Base-by-base conservation (phyloP, 2,113 vertebrate genomes). In the Elephas maximus region DNA sequence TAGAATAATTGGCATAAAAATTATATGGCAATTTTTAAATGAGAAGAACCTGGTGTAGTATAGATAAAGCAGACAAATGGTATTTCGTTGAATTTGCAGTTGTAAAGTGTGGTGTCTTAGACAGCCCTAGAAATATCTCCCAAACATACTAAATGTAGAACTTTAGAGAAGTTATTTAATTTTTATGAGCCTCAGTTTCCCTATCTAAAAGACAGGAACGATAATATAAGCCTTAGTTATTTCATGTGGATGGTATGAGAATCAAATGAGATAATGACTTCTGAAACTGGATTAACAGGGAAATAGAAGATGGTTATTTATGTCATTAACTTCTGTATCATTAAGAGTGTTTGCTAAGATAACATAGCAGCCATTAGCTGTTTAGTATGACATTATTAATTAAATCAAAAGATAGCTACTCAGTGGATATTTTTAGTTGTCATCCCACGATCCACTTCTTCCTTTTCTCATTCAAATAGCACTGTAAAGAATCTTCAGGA, bases 11-110 rank as follows among this genome's bases (percentile, higher is more conserved):
- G 84, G 69, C 33, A 91, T 28, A 65, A 85, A 94, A 96, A 95
- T 87, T 92, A 96, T 67, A 90, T 57, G 45, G 69, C 57, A 92
- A 76, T 80, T 95, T 48, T 97, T 71, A 37, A 88, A 95, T 90
- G 41, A 95, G 24, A 95, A 94, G 91, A 96, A 62, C 1, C 23
- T 73, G 6, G 26, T 96, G 63, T 41, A n/a, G 30, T 78, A 37
- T 88, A 88, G 60, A 45, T 96, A 77, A 95, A 97, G 30, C 94
- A 91, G 78, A 94, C 48, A 95, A 91, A 91, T 20, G 26, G 17
- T 74, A 11, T 45, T 96, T 82, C 85, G 78, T 88, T 94, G 79
- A 88, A 95, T 57, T 57, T 85, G 17, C 60, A 95, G 21, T 83
- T 76, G 45, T 67, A 95, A 94, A 93, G 18, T 67, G 15, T 73